phyloP scores from a whole-genome alignment of 2,797 vertebrate genomes.

The Girardinus metallicus region DNA sequence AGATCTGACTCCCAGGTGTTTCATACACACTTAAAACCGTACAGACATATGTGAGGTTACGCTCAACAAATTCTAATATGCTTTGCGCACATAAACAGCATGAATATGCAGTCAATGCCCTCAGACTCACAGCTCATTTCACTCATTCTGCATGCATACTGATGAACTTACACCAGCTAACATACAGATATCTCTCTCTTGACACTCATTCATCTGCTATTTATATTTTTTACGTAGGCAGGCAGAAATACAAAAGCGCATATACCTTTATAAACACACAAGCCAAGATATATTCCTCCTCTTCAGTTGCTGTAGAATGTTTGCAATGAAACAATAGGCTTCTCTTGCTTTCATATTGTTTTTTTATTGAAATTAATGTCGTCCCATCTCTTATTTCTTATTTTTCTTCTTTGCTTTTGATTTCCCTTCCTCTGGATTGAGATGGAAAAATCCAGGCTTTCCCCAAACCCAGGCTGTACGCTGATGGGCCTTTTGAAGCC shows the following conservation, averaged over 20 bases:
- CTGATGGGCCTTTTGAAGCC: slow-evolving; percentile 69
- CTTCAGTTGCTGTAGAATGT: slow-evolving; percentile 68
- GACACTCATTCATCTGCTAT: slow-evolving; percentile 73
- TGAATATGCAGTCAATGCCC: slow-evolving; percentile 65
- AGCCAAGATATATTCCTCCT: slow-evolving; percentile 42
- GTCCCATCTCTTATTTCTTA: slow-evolving; percentile 62
- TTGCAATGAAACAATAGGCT: slow-evolving; percentile 76
- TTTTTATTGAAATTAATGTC: slow-evolving; percentile 70
- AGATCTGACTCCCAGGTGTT: slow-evolving; percentile 24
- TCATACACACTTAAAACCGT: slow-evolving; percentile 18
- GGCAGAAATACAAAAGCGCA: slow-evolving; percentile 51
- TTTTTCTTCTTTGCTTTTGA: slow-evolving; percentile 44
- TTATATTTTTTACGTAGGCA: slow-evolving; percentile 72
- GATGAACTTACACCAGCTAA: slow-evolving; percentile 59
- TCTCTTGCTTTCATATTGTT: slow-evolving; percentile 69
- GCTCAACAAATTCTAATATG: slow-evolving; percentile 33
- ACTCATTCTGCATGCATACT: slow-evolving; percentile 67
- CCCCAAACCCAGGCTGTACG: slow-evolving; percentile 54
- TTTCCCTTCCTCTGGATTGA: slow-evolving; percentile 36
- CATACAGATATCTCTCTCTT: slow-evolving; percentile 72
- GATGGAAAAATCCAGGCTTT: slow-evolving; percentile 37
- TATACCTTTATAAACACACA: slow-evolving; percentile 56
- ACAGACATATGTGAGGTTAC: slow-evolving; percentile 35
- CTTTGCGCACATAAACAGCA: slow-evolving; percentile 49
- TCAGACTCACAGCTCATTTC: slow-evolving; percentile 72